A percentile compares a stretch with the other conserved stretches of the same genome.
Evolutionary conservation across 2,888 invertebrate genomes (phyloP).

Genomic region (Halocaridina rubra): DNA sequence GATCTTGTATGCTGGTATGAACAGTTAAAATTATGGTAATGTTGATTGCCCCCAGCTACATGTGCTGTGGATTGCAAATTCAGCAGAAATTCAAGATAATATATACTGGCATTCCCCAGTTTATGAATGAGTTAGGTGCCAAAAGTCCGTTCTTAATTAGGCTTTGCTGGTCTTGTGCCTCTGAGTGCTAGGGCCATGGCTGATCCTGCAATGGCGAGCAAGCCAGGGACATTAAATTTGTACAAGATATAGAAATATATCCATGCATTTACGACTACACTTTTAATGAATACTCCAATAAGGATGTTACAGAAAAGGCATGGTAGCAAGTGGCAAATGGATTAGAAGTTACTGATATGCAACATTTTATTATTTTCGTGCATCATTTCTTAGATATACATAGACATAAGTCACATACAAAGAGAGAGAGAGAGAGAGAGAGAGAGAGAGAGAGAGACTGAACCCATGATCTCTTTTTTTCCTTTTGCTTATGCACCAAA

Average conservation of each 20-base stretch:
- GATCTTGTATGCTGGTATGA: too few relatives aligned
- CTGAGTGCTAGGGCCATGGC: conserved; percentile 6
- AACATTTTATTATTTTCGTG: conserved; percentile 6
- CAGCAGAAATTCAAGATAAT: too few relatives aligned
- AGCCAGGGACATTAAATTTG: background rate
- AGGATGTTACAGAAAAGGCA: conserved; percentile 10
- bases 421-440: background rate
- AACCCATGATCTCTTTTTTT: too few relatives aligned
- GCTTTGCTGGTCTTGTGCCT: background rate
- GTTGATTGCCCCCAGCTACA: too few relatives aligned
- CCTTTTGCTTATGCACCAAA: background rate
- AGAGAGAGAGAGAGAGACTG: background rate
- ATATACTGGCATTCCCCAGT: too few relatives aligned
- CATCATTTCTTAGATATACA: background rate
- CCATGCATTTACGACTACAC: background rate
- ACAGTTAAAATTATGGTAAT: too few relatives aligned
- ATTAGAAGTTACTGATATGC: background rate
- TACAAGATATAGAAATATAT: background rate
- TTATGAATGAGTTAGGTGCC: background rate
- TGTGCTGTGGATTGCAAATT: too few relatives aligned
- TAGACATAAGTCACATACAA: background rate
- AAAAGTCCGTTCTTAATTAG: background rate
- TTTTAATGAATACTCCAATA: background rate
- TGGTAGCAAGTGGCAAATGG: conserved; percentile 5
- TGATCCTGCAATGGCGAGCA: background rate